Evolutionary conservation across 2,797 vertebrate genomes (phyloP), one percentile per base, ranked within the genome.

Genomic region (Syndactyla subalaris): DNA sequence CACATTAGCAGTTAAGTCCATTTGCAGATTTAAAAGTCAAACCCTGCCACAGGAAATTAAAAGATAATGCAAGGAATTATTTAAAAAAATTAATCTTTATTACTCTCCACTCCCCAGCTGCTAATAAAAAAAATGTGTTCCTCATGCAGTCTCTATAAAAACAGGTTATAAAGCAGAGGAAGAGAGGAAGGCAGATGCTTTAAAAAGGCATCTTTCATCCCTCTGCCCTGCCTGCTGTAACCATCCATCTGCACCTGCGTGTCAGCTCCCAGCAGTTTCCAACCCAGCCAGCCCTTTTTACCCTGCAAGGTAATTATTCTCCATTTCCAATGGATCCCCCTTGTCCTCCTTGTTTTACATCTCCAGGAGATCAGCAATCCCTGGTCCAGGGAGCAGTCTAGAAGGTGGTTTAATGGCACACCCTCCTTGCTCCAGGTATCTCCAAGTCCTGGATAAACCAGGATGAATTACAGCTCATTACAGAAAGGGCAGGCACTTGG

Each of bases 31-130:
- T 95, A 92, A 94, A 96, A 95, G 93, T 93, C 96, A 95, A 94
- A 82, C 80, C 89, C 92, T 95, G 81, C 91, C 86, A 78, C 82
- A 95, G 93, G 95, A 97, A 97, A 97, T 97, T 96, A 95, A 97
- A 96, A 96, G 93, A 95, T 97, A 97, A 97, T 93, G 89, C 88
- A 92, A 89, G 90, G 93, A 96, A 97, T 97, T 98, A 93, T 97
- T 97, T 96, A 36, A 59, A 97, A 96, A 97, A 98, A 97, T 96
- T 96, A 95, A 97, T 95, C 94, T 97, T 97, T 97, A 97, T 93
- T 96, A 95, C 96, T 86, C 75, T 96, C 84, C 8, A 85, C 38
- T 97, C 96, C 94, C 92, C 91, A 90, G 87, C 88, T 67, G 87
- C 90, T 94, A 97, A 93, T 97, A 93, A 97, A 97, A 96, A 95